Conservation (phyloP, 2,888 invertebrate species). For the Apoderus coryli region DNA sequence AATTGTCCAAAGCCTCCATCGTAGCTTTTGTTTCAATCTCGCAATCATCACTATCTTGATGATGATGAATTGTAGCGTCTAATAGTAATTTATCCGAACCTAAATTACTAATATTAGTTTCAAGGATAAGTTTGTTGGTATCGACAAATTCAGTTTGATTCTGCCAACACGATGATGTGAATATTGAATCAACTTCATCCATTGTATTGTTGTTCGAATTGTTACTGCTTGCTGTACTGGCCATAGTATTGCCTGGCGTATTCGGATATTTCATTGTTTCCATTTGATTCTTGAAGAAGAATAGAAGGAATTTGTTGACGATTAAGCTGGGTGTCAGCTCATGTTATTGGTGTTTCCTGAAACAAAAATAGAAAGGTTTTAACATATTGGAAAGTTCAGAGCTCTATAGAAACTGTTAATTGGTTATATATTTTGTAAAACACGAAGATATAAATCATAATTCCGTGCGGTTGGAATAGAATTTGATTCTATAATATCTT, state of each 20-base stretch:
- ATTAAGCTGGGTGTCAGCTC: no score
- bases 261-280: slow-evolving; percentile 35
- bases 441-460: no score
- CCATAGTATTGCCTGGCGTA: slow-evolving; percentile 29
- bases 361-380: slow-evolving; percentile 9
- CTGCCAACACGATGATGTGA: slow-evolving; percentile 60
- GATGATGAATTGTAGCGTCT: slow-evolving; percentile 37
- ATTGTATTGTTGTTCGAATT: slow-evolving; percentile 30
- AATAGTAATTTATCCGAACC: slow-evolving; percentile 39
- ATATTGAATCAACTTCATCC: slow-evolving; percentile 52
- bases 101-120: slow-evolving; percentile 38
- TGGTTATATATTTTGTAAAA: no score
- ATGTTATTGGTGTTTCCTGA: no score
- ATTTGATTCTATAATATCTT: no score
- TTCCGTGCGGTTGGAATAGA: no score
- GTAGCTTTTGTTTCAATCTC: slow-evolving; percentile 34
- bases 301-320: no score
- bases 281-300: slow-evolving; percentile 24
- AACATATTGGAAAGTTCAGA: no score
- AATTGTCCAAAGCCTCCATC: slow-evolving; percentile 53
- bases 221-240: slow-evolving; percentile 31
- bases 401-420: no score
- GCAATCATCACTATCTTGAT: no score
- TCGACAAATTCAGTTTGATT: slow-evolving; percentile 38
- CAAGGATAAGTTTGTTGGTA: slow-evolving; percentile 37